A percentile compares a stretch with the other conserved stretches of the same genome.
Conservation (phyloP, 2,113 vertebrate genomes). For the Podarcis cretensis region DNA sequence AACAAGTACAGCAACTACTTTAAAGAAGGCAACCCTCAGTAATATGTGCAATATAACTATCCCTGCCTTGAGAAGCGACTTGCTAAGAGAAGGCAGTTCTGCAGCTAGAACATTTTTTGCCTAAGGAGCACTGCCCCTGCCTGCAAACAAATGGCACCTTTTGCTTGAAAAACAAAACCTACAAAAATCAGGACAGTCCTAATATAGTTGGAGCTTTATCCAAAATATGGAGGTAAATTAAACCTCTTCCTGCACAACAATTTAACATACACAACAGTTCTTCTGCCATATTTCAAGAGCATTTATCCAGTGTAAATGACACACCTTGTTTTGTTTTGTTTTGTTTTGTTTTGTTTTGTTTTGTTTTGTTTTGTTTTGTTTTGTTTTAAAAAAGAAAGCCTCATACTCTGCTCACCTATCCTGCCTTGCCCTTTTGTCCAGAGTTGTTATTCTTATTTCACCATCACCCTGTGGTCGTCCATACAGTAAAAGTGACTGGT, state of each 20-base stretch:
- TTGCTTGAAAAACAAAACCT: background rate
- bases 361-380: background rate
- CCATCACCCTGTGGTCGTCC: conserved; percentile 96
- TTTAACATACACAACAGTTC: background rate
- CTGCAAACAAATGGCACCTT: background rate
- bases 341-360: too few relatives aligned
- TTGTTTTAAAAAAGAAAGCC: background rate
- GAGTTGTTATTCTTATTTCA: conserved; percentile 89
- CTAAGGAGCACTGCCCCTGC: background rate
- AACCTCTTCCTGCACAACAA: background rate
- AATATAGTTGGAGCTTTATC: background rate
- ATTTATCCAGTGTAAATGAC: background rate
- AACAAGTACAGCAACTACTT: background rate
- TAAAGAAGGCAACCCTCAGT: background rate
- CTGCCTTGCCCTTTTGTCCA: conserved; percentile 95
- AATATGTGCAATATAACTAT: background rate
- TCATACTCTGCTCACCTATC: conserved; percentile 85
- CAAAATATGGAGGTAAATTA: background rate
- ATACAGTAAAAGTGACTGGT: conserved; percentile 88
- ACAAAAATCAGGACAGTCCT: background rate
- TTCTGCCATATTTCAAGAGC: accelerated
- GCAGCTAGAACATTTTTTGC: background rate
- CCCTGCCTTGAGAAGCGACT: background rate
- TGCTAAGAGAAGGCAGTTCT: background rate
- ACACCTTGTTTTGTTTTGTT: background rate